Base-by-base conservation (phyloP, 1,140 invertebrate genomes). In the Himalopsyche phryganea region DNA sequence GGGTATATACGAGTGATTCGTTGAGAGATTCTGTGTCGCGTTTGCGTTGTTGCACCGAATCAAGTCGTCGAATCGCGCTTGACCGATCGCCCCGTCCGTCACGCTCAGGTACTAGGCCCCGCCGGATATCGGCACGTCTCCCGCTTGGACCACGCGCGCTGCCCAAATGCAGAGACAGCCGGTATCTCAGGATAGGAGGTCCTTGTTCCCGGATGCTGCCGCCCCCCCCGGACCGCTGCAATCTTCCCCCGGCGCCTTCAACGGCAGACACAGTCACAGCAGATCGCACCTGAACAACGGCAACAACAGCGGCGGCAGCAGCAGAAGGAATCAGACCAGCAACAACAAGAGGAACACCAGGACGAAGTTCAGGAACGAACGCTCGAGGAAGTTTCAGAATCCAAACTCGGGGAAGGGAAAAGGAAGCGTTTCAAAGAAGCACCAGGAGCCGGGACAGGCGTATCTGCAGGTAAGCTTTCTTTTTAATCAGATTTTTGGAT, bases 41-140 rank as follows among this genome's bases (percentile, higher is more conserved):
- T 19, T 19, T 6, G 36, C 17, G 9, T 48, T 47, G 10, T 6
- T 46, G 14, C 11, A n/a, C 9, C 19, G 17, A 33, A 50, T 6
- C 4, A 5, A 13, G 7, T 15, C 20, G 23, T 46, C 48, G 47
- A 28, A 33, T 18, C 33, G 10, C 45, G 35, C 20, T 47, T 32
- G 42, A 55, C 61, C 57, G 50, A 28, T 52, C 51, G 52, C 50
- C 53, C 58, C 50, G 11, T 52, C 45, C 3, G 35, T 48, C 41
- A 40, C 13, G 38, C 33, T 49, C 61, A 64, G 61, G 61, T 64
- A 64, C 58, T 45, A 54, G 61, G 57, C 61, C 61, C 61, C 57
- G 55, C 55, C 51, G 38, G 51, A 36, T 54, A 58, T 55, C 50
- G 60, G 54, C 46, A 19, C 54, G 49, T 36, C 28, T 18, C 17